Evolutionary conservation across 2,888 invertebrate species (phyloP), one percentile per base, ranked within the genome.

Genomic region (Eilema caniola): DNA sequence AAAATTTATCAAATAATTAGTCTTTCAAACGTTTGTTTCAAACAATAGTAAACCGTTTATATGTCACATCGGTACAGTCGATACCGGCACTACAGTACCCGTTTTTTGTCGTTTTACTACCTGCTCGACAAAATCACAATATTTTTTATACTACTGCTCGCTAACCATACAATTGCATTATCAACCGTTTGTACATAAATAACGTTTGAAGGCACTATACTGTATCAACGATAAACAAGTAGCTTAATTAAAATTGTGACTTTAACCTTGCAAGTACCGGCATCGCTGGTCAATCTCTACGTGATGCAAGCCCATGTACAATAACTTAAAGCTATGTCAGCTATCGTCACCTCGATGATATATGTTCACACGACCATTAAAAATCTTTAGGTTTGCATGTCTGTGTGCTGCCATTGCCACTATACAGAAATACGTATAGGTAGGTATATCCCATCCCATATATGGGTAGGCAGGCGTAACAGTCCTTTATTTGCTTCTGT

Each of bases 321-420:
- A 73, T 73, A 74, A 81, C 63, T 67, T 69, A 41, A 67, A 63
- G 63, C 67, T 71, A 80, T 77, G 65, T 69, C 65, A 74, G 57
- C 62, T 66, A 73, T 71, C 62, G 59, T 75, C 78, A 70, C 64
- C 70, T 72, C 71, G 74, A 73, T 68, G 73, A 72, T 71, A 70
- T 69, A 68, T 57, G 66, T 83, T 81, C 81, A 75, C 83, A 81
- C 81, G 81, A 67, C 73, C 67, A 73, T 81, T 78, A 73, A 68
- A 71, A 72, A 74, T 70, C 68, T 72, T 63, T 63, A 65, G 66
- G 63, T 70, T 73, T 72, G 68, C 69, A 68, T 68, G 62, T 80
- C 70, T 75, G 63, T 83, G 65, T 67, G 66, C 62, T 73, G 70
- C 69, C 73, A 75, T 78, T 76, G 72, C 66, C 25, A 70, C 53